A percentile compares a stretch with the other conserved stretches of the same genome.
phyloP scores from a whole-genome alignment of 2,113 vertebrate genomes.

The Aptenodytes forsteri region DNA sequence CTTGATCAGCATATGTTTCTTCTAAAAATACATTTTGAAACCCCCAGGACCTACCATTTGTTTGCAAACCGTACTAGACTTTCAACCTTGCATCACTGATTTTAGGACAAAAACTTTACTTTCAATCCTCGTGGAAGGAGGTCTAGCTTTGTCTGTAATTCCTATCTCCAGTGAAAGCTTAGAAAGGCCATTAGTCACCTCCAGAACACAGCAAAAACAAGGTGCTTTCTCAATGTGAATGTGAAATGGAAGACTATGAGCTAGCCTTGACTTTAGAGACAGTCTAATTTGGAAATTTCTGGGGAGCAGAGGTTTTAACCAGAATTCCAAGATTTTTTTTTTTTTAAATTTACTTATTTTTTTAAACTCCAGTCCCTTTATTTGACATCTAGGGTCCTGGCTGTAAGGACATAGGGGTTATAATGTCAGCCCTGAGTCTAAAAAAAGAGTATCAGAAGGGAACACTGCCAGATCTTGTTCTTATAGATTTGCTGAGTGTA shows the following conservation, averaged over 20 bases:
- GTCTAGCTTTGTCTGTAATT: neutral
- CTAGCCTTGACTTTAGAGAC: neutral
- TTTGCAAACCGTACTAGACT: neutral
- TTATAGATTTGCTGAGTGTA: neutral
- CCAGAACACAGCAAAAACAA: neutral
- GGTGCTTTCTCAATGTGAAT: neutral
- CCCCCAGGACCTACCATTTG: neutral
- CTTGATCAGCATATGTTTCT: conserved; percentile 61
- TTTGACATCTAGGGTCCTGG: neutral
- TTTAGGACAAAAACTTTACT: conserved; percentile 20
- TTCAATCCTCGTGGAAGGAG: neutral
- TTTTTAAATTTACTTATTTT: neutral
- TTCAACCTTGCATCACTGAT: neutral
- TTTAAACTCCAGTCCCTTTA: neutral
- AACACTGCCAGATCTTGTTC: neutral
- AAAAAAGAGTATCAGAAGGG: neutral
- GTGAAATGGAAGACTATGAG: neutral
- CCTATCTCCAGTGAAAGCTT: neutral
- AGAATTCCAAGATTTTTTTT: neutral
- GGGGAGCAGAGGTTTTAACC: neutral
- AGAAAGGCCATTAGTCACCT: neutral
- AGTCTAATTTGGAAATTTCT: neutral
- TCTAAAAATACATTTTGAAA: conserved; percentile 58
- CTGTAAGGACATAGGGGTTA: neutral
- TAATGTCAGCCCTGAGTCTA: neutral